Base-by-base conservation (phyloP, 2,113 vertebrate species). In the Nothoprocta perdicaria region DNA sequence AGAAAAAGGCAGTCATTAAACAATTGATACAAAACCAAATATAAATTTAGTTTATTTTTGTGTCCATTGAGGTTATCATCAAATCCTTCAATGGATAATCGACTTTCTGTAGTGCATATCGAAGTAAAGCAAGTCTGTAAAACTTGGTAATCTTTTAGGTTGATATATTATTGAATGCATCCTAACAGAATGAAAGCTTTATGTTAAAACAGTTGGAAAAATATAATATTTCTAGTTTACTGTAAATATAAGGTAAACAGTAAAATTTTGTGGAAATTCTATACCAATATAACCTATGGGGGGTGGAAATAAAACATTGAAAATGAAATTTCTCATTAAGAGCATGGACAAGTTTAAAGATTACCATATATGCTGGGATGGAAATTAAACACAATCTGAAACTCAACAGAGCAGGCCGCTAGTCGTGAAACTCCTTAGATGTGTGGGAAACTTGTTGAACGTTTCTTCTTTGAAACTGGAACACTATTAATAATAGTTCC, bases 401-500 rank as follows among this genome's bases (percentile, higher is more conserved):
- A 57, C 61, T 93, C 95, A 89, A 94, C 91, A 96, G 92, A 96
- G 90, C 91, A 85, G 83, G 60, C 94, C 12, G 69, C 88, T 89
- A 88, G 88, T 95, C 96, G 89, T 96, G 94, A 95, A 95, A 93
- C 96, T 97, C 93, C 93, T 96, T 96, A 96, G 92, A 95, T 95
- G 76, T 97, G 94, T 95, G 96, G 96, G 96, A 93, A 98, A 98
- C 97, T 98, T 97, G 96, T 97, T 95, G 96, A 97, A 96, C 96
- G 86, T 97, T 97, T 97, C 97, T 98, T 98, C 97, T 97, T 97
- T 98, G 97, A 97, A 98, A 98, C 97, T 97, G 97, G 98, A 97
- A 96, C 96, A 31, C 98, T 98, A 98, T 98, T 98, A 99, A 98
- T 98, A 99, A 99, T 98, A 99, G 99, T 99, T 99, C 99, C 99